Conservation (phyloP, 2,888 invertebrate genomes). For the Tromatobia lineatoria region DNA sequence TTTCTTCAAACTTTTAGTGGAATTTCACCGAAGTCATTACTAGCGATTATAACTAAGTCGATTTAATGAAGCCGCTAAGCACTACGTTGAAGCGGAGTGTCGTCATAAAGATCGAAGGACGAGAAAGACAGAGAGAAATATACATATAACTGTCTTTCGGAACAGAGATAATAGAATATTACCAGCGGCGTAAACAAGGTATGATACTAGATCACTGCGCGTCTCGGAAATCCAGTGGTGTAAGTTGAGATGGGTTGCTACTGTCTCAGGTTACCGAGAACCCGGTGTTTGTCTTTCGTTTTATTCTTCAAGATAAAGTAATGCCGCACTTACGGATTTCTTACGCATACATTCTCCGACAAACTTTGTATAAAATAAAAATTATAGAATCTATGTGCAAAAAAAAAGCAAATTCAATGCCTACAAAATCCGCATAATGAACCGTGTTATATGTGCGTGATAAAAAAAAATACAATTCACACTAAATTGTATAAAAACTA, state of each 20-base stretch:
- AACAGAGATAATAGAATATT: constrained; percentile 6
- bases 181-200: constrained; percentile 31
- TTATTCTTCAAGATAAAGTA: constrained; percentile 7
- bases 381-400: no score
- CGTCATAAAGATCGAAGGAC: not conserved
- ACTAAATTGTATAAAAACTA: no score
- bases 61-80: constrained; percentile 3
- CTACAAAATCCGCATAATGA: no score
- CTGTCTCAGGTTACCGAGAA: constrained; percentile 21
- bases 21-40: not conserved
- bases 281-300: not conserved
- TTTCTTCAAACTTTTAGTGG: not conserved
- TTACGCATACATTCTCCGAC: no score
- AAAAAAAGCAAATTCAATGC: no score
- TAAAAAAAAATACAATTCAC: no score
- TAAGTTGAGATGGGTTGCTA: constrained; percentile 17
- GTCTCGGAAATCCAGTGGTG: constrained; percentile 8
- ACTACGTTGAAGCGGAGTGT: not conserved
- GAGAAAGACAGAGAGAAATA: not conserved
- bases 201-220: not conserved
- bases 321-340: not conserved
- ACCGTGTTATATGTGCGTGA: no score
- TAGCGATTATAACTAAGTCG: not conserved
- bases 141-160: constrained; percentile 10
- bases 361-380: no score